Conservation (phyloP, 2,888 invertebrate genomes). For the Drosophila incognita region DNA sequence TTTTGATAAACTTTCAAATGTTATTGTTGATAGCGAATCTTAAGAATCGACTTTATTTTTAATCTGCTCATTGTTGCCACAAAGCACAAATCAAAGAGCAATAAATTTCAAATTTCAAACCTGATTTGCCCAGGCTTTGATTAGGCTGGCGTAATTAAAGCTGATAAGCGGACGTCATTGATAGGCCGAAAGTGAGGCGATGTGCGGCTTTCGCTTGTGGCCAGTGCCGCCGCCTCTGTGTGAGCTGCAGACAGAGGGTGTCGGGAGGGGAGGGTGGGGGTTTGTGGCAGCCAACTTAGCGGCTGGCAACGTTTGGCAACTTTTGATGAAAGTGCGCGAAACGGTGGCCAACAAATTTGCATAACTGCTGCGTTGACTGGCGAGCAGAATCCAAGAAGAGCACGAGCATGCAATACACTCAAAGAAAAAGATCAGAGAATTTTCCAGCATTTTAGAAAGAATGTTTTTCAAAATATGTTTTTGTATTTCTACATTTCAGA, state of each 20-base stretch:
- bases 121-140: slow-evolving; percentile 6
- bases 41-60: background rate
- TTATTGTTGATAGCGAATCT: background rate
- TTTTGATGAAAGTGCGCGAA: slow-evolving; percentile 78
- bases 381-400: slow-evolving; percentile 19
- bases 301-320: slow-evolving; percentile 73
- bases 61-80: background rate
- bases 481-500: background rate
- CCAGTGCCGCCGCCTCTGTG: background rate
- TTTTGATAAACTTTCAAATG: background rate
- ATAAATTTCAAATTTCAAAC: background rate
- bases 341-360: slow-evolving; percentile 72
- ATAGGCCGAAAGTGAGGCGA: slow-evolving; percentile 29
- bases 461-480: background rate
- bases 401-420: background rate
- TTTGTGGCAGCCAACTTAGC: slow-evolving; percentile 45
- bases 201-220: slow-evolving; percentile 5
- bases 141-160: slow-evolving; percentile 48
- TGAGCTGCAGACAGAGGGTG: background rate
- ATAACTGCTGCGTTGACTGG: slow-evolving; percentile 69
- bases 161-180: slow-evolving; percentile 51
- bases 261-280: background rate
- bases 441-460: accelerated
- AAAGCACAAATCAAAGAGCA: slow-evolving; percentile 6
- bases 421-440: background rate